Base-by-base conservation (phyloP, 1,140 invertebrate genomes). In the Neelides sp. region DNA sequence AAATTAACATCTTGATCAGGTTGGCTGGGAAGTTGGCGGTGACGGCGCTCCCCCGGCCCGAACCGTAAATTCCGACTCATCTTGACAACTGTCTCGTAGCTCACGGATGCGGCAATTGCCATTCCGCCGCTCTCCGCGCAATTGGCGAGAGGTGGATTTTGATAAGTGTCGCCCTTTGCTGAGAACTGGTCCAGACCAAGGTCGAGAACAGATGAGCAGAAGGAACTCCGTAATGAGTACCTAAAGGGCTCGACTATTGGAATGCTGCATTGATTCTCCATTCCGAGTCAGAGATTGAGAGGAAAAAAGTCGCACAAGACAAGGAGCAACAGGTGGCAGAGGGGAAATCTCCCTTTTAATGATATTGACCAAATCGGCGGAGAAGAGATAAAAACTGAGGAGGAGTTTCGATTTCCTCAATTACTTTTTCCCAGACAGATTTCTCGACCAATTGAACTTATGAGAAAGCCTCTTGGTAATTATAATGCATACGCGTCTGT, bases 291-390 rank as follows among this genome's bases (percentile, higher is more conserved):
- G 27, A 19, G 42, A 30, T 26, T 20, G 13, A 20, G 28, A 12
- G 34, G 32, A 47, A 47, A 45, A 47, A 35, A 34, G 45, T 47
- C 45, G 45, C 45, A 47, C 45, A 47, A 47, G 45, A 47, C 45
- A 47, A 36, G 45, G 34, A 47, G 45, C 45, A 47, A 47, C 45
- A 47, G 45, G 45, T 47, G 45, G 45, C 45, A 47, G 37, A 47
- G 45, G 45, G 37, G 32, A 35, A 34, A 47, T 35, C 45, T 35
- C 32, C 37, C 22, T 36, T 47, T 47, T 45, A 45, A 45, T 45
- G 42, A 45, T 45, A 45, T 45, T 30, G 34, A 45, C 42, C 27
- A 45, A 27, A 45, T 45, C 34, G 20, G 28, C 30, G 42, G 42
- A 41, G 26, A 19, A 41, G 39, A 42, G 40, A 42, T 42, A 42